phyloP scores from a whole-genome alignment of 30 jellyfish, hydroid and myxozoan species.

The Hydractinia echinata region DNA sequence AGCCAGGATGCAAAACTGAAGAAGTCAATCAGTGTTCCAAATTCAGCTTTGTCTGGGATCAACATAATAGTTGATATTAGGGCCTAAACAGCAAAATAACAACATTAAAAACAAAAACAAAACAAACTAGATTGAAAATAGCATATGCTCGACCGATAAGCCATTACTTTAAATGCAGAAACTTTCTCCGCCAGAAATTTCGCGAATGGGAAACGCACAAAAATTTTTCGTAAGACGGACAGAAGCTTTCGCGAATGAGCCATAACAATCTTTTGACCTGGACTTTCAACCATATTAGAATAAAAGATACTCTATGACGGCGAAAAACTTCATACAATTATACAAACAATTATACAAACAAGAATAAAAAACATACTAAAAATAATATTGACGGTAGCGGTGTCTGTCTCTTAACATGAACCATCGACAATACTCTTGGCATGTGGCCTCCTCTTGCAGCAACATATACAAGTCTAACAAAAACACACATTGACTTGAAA shows the following conservation, averaged over 20 bases:
- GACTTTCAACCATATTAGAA: no score
- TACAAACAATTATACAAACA: neutral
- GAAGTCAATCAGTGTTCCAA: slow-evolving; percentile 57
- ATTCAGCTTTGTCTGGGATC: slow-evolving; percentile 77
- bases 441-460: slow-evolving; percentile 95
- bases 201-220: no score
- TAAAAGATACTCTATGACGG: neutral
- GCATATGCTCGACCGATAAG: no score
- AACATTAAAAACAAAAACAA: neutral
- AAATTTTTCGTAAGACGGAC: no score
- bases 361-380: slow-evolving; percentile 47
- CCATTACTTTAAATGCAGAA: no score
- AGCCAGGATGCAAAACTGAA: slow-evolving; percentile 95
- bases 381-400: slow-evolving; percentile 85
- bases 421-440: slow-evolving; percentile 74
- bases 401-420: slow-evolving; percentile 59
- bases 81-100: slow-evolving; percentile 42
- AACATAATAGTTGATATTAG: slow-evolving; percentile 67
- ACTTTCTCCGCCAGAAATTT: no score
- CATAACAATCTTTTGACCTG: no score
- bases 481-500: neutral
- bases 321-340: neutral
- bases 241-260: no score
- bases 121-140: no score
- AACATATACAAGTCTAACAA: slow-evolving; percentile 73